These are phyloP conservation scores for Molossus molossus DNA, from an alignment of 2,797 vertebrate species.

Conservation along the genomic window DNA sequence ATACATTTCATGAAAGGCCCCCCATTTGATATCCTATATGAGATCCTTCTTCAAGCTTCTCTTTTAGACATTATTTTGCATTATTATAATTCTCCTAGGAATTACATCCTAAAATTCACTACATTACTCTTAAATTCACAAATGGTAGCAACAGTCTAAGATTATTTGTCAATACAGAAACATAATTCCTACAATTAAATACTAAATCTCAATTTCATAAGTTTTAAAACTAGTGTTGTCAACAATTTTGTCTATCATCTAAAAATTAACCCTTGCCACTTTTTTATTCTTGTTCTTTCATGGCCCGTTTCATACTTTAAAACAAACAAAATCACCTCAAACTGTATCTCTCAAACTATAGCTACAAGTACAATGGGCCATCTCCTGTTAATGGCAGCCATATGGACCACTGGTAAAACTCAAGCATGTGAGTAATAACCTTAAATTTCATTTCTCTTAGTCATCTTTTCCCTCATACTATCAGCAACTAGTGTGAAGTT, in stretches of 20 bases:
- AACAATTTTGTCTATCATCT: background rate
- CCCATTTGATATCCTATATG: background rate
- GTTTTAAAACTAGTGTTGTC: background rate
- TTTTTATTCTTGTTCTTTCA: background rate
- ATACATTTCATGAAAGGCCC: background rate
- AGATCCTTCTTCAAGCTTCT: background rate
- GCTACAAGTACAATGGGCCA: background rate
- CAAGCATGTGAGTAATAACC: background rate
- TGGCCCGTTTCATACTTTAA: background rate
- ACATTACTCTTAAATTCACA: background rate
- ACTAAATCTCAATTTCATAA: background rate
- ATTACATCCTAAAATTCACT: background rate
- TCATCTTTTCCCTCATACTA: background rate
- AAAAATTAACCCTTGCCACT: conserved; percentile 3
- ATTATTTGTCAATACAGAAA: background rate
- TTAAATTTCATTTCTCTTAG: conserved; percentile 19
- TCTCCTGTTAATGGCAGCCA: background rate
- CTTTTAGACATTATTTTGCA: background rate
- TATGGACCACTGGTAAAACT: background rate
- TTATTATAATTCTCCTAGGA: background rate
- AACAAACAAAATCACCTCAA: background rate
- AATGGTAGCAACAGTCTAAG: background rate
- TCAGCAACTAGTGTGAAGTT: background rate
- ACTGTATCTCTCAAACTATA: background rate
- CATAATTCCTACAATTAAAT: background rate